Evolutionary conservation across 2,797 vertebrate species (phyloP), one percentile per base, ranked within the genome.

Genomic region (Coregonus ussuriensis): DNA sequence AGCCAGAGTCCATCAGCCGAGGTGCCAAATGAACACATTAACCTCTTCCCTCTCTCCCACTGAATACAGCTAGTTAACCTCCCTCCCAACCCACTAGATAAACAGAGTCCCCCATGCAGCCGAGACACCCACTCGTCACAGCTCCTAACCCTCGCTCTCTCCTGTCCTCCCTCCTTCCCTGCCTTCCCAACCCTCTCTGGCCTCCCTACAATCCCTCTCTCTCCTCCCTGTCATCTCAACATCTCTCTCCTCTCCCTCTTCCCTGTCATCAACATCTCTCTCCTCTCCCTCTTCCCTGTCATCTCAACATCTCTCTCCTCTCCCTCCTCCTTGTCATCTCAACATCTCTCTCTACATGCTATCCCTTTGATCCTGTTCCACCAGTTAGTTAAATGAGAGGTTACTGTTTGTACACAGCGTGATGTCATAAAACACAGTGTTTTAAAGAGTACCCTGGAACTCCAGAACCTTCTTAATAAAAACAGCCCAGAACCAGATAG

Each of bases 11-110:
- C 33, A 69, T 18, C 51, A 78, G 80, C 87, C 2, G 7, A 47
- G 41, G 7, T 47, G 41, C 41, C 72, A 33, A 11, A 69, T 69
- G 35, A 62, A 62, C 59, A n/a, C 21, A 25, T 62, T 21, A 13
- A 21, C 59, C n/a, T 9, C 56, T 11, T 56, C 54, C 18, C 14
- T 18, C 56, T 25, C 59, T 62, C 7, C 59, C 21, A 47, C 16
- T 41, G 78, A 80, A 83, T 6, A 0, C 76, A 85, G 83, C 73
- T 81, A 69, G 77, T 85, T 89, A 91, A 91, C 74, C 79, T 81
- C 56, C 86, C 72, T 83, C 69, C 15, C 41, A 62, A 2, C 21
- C n/a, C 7, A 25, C n/a, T 62, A 21, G n/a, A 62, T 9, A 62
- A 62, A 21, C n/a, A n/a, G 4, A 62, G 59, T 21, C 4, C 18